Base-by-base conservation (phyloP, 2,888 invertebrate species). In the Thecophora atra region DNA sequence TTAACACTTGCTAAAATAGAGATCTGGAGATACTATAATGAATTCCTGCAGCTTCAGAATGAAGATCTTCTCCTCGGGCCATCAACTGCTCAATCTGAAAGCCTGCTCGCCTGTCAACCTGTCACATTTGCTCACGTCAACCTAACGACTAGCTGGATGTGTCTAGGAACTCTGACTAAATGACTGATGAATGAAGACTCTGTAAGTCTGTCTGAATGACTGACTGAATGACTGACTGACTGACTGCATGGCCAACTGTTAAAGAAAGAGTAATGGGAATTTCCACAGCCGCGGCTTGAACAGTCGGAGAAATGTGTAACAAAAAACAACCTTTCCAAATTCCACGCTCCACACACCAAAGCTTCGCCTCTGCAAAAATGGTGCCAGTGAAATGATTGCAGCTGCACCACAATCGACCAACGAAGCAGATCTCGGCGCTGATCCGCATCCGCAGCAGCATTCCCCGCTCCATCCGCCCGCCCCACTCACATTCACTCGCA, bases 301-400 rank as follows among this genome's bases (percentile, higher is more conserved):
- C 37, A 11, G 7, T 6, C 37, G 11, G 1, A 37, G 3, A 37
- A 37, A 37, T n/a, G 37, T 26, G 60, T 24, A 28, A 60, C 60
- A 69, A 28, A 44, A 58, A 69, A 47, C 68, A 60, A 69, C 60
- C 24, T 69, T 69, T 69, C 47, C 28, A 56, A 60, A 69, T 58
- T 42, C 58, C 68, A 44, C 44, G 17, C 56, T 6, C 15, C 58
- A 24, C 58, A 24, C 58, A 5, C 24, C 24, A 58, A 17, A 24
- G 15, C 24, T 17, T 24, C 44, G 68, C 56, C 58, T 54, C 68
- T 58, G 28, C 58, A 21, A 15, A 56, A 67, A 67, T 58, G 58
- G 26, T 58, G 58, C 58, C 58, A 69, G 68, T 28, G 58, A 66
- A 66, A 54, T 66, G 47, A 47, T 30, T 67, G 67, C 67, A 67